These are phyloP conservation scores for Crematogaster levior DNA, from an alignment of 2,888 invertebrate genomes.

Conservation along the genomic window DNA sequence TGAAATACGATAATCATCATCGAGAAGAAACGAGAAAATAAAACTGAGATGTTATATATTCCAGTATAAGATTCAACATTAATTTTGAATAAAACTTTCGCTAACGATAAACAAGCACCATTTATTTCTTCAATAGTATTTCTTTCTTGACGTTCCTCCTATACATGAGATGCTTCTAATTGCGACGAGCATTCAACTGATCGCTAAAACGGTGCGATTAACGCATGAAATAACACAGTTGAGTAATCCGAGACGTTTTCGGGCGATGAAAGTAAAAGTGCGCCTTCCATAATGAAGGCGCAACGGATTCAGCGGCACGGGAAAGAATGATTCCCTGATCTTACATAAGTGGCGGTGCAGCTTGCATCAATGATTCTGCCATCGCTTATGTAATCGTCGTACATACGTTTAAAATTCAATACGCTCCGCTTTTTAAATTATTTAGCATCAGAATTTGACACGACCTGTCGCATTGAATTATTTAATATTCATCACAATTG, in stretches of 20 bases:
- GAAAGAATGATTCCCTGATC: constrained; percentile 64
- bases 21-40: too few relatives aligned
- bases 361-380: constrained; percentile 72
- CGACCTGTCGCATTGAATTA: constrained; percentile 6
- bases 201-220: constrained; percentile 26
- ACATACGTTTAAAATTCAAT: constrained; percentile 39
- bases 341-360: constrained; percentile 68
- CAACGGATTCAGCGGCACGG: constrained; percentile 39
- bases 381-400: constrained; percentile 62
- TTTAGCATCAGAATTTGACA: constrained; percentile 23
- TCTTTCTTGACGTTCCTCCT: not conserved
- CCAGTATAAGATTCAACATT: not conserved
- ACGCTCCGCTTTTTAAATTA: constrained; percentile 8
- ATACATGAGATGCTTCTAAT: not conserved
- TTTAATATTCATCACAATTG: constrained; percentile 25
- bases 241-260: constrained; percentile 21
- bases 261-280: constrained; percentile 53
- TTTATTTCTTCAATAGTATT: not conserved
- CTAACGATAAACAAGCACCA: not conserved
- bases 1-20: not conserved
- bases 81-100: not conserved
- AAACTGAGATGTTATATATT: not conserved
- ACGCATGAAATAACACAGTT: constrained; percentile 28
- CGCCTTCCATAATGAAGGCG: constrained; percentile 35
- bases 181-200: not conserved